Conservation (phyloP, 2,888 invertebrate species). For the Drosophila anceps region DNA sequence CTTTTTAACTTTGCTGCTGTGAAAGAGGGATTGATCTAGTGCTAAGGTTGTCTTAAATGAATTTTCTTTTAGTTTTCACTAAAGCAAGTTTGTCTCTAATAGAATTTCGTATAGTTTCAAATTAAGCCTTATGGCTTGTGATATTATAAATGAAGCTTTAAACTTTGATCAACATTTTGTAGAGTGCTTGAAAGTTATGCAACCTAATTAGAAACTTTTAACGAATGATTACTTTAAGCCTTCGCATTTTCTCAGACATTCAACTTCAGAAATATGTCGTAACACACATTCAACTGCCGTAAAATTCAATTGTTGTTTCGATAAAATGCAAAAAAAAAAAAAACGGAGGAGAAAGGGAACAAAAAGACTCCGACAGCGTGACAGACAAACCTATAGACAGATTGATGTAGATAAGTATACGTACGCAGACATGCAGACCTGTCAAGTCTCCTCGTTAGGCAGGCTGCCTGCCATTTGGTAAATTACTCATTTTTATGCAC, state of each 20-base stretch:
- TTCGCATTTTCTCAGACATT: not conserved
- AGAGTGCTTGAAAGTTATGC: not conserved
- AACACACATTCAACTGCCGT: conserved; percentile 20
- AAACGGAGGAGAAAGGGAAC: conserved; percentile 20
- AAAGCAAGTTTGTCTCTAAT: not conserved
- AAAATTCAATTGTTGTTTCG: conserved; percentile 52
- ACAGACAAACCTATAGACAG: conserved; percentile 17
- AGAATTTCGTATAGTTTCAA: not conserved
- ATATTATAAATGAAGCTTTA: not conserved
- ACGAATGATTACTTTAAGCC: not conserved
- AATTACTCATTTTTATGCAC: conserved; percentile 55
- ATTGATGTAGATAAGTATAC: conserved; percentile 24
- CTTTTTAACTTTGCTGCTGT: not conserved
- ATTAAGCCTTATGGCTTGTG: not conserved
- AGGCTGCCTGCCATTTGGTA: conserved; percentile 49
- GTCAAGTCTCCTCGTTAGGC: conserved; percentile 57
- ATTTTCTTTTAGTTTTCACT: not conserved
- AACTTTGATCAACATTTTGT: conserved; percentile 3
- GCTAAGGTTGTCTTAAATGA: not conserved
- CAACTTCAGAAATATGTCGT: not conserved
- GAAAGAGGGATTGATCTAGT: no score
- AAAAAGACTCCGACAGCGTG: conserved; percentile 19
- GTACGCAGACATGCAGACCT: conserved; percentile 21
- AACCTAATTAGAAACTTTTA: conserved; percentile 4
- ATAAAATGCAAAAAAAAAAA: not conserved